Base-by-base conservation (phyloP, 2,797 vertebrate species). In the Hydrolagus colliei region DNA sequence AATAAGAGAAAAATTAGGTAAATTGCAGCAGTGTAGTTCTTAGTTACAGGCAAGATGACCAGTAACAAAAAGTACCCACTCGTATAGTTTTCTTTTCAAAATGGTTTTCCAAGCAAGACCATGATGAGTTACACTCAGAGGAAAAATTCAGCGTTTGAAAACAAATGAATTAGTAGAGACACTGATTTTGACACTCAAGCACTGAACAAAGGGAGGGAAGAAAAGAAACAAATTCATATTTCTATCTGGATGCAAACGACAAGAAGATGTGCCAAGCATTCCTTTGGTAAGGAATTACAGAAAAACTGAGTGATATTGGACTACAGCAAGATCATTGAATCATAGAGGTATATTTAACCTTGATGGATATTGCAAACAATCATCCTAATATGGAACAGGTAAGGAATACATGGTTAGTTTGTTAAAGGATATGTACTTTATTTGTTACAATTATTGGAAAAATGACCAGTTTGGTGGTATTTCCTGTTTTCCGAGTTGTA, bases 371-470 rank as follows among this genome's bases (percentile, higher is more conserved):
- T 63, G 79, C 67, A 18, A 71, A 71, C 14, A 16, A 68, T 68
- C 65, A 41, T 71, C 71, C 65, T 20, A 4, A 71, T 41, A 32
- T 84, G 65, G 16, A 18, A 12, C 65, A 84, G 79, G 79, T 84
- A 84, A 84, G 32, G 10, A 84, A 84, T 71, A 68, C 27, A 52
- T 35, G 68, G 16, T 84, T 84, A 10, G 8, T 71, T 68, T 84
- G 32, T 84, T 84, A 84, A n/a, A 82, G 79, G 5, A 18, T 14
- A 14, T 68, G 27, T 18, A 82, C 22, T 20, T 52, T 52, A 52
- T 52, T 52, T 52, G 41, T 52, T 52, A 52, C 41, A 52, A 52
- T 52, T 52, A 52, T 52, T 52, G 41, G 41, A 6, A 52, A 52
- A 52, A 52, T 52, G 1, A 52, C 41, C 2, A 52, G 41, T 52